These are phyloP conservation scores for Isotomurus palustris DNA, from an alignment of 2,888 invertebrate genomes.

Conservation along the genomic window DNA sequence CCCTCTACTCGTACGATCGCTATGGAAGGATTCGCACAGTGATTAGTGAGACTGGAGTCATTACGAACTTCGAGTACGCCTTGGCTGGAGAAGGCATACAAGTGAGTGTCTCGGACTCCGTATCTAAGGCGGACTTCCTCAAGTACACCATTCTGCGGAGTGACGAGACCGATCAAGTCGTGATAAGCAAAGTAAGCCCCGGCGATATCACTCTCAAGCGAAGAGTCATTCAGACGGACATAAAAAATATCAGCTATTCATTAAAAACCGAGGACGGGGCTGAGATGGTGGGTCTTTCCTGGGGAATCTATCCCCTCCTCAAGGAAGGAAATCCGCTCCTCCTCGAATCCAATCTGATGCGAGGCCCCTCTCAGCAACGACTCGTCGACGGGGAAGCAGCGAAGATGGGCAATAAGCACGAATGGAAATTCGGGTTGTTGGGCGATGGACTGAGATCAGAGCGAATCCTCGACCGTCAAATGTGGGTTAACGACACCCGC, in stretches of 20 bases:
- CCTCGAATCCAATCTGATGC: conserved; percentile 43
- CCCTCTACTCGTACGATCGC: conserved; percentile 59
- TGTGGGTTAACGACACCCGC: conserved; percentile 80
- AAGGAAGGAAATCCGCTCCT: conserved; percentile 38
- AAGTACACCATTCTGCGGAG: conserved; percentile 38
- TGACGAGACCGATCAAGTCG: conserved; percentile 43
- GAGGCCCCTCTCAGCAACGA: conserved; percentile 42
- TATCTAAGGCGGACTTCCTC: conserved; percentile 34
- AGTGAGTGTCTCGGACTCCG: conserved; percentile 41
- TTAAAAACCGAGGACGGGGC: conserved; percentile 40
- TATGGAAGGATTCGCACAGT: conserved; percentile 52
- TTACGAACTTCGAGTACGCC: conserved; percentile 42
- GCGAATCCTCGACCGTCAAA: conserved; percentile 44
- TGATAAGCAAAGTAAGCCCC: conserved; percentile 34
- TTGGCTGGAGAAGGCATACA: conserved; percentile 39
- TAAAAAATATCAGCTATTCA: conserved; percentile 43
- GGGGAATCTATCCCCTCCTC: conserved; percentile 44
- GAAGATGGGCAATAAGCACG: conserved; percentile 40
- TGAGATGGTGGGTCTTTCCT: conserved; percentile 39
- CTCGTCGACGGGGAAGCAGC: conserved; percentile 33
- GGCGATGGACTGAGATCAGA: conserved; percentile 43
- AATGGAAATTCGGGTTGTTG: conserved; percentile 43
- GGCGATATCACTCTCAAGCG: conserved; percentile 36
- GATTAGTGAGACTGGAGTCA: conserved; percentile 49
- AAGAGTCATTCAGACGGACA: conserved; percentile 35